These are phyloP conservation scores for Pandemis corylana DNA, from an alignment of 2,888 invertebrate genomes.

Conservation along the genomic window DNA sequence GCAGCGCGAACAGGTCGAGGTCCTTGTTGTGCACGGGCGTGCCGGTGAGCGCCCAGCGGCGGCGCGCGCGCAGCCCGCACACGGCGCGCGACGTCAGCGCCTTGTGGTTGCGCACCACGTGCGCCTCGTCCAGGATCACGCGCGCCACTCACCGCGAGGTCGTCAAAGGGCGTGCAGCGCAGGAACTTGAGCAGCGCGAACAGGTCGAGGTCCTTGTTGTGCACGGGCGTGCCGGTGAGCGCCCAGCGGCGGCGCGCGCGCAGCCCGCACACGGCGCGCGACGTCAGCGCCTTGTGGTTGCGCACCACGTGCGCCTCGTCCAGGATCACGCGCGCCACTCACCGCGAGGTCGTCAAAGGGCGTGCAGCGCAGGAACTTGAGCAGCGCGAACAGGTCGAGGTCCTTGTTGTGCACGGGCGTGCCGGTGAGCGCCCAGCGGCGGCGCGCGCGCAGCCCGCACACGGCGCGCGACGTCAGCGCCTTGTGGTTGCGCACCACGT, in stretches of 20 bases:
- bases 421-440: slow-evolving; percentile 93
- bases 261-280: slow-evolving; percentile 88
- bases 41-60: slow-evolving; percentile 93
- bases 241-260: slow-evolving; percentile 86
- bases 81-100: slow-evolving; percentile 89
- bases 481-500: slow-evolving; percentile 95
- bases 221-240: slow-evolving; percentile 97
- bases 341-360: slow-evolving; percentile 94
- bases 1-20: slow-evolving; percentile 90
- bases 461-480: slow-evolving; percentile 89
- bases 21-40: slow-evolving; percentile 98
- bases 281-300: slow-evolving; percentile 92
- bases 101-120: slow-evolving; percentile 95
- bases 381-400: slow-evolving; percentile 90
- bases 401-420: slow-evolving; percentile 98
- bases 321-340: slow-evolving; percentile 94
- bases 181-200: slow-evolving; percentile 93
- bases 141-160: slow-evolving; percentile 92
- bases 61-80: slow-evolving; percentile 84
- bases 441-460: slow-evolving; percentile 84
- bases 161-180: slow-evolving; percentile 94
- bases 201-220: slow-evolving; percentile 95
- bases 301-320: slow-evolving; percentile 98
- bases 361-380: slow-evolving; percentile 93
- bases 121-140: slow-evolving; percentile 97